Evolutionary conservation across 1,140 invertebrate species (phyloP), one percentile per base, ranked within the genome.

Genomic region (Diprion similis): DNA sequence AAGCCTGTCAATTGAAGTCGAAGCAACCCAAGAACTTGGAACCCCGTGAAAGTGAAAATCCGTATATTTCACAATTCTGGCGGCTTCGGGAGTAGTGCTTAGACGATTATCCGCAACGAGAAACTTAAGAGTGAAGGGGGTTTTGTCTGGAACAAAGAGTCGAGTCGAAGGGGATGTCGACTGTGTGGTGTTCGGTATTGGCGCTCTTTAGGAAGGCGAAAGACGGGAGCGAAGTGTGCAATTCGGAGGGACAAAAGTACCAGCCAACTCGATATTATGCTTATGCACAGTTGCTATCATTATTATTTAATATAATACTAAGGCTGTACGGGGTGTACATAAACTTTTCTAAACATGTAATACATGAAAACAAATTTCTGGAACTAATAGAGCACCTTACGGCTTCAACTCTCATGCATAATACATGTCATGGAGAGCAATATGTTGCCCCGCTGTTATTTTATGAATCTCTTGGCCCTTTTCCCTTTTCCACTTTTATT

Each of bases 351-450:
- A 37, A 37, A 76, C 73, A 76, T 77, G 77, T 45, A 72, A 71
- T 71, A 72, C 70, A 69, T 74, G 48, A 74, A 73, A 79, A 80
- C 78, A 78, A 80, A 83, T 83, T 37, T 85, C 83, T 84, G 77
- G 80, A 83, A 85, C 84, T 86, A 85, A 86, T 85, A 85, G 81
- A 84, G 80, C 77, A 64, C 69, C 75, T 72, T 77, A 75, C 69
- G 66, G 71, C 59, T 74, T 78, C 75, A 75, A 77, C 79, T 78
- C 78, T 86, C 83, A 85, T 86, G 82, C 83, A 86, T 86, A 85
- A 86, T 83, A 81, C 85, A 86, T 86, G 76, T 73, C 76, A 79
- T 81, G 78, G 75, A 80, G 81, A 74, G 83, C 83, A 86, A 86
- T 86, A 86, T 86, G 85, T 86, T 80, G 83, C 79, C 73, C 79